These are phyloP conservation scores for Microtus ochrogaster DNA, from an alignment of 2,113 vertebrate genomes.

Conservation along the genomic window DNA sequence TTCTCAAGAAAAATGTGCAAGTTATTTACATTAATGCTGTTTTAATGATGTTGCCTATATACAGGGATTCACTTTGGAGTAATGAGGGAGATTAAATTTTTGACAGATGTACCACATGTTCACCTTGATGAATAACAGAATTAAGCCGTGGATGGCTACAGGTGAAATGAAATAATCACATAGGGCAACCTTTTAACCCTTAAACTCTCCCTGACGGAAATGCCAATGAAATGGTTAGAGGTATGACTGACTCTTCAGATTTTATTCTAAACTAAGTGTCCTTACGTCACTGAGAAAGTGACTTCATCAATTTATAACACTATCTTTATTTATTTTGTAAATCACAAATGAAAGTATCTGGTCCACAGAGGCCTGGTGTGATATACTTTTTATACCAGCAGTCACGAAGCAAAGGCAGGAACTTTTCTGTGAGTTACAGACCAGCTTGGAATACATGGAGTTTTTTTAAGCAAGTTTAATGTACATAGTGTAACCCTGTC, in stretches of 20 bases:
- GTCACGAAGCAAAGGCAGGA: neutral
- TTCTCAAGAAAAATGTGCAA: conserved; percentile 67
- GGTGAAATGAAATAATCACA: neutral
- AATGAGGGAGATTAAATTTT: conserved; percentile 23
- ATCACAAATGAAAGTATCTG: neutral
- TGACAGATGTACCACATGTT: conserved; percentile 39
- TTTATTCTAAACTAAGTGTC: conserved; percentile 49
- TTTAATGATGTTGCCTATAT: conserved; percentile 55
- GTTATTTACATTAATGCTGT: conserved; percentile 56
- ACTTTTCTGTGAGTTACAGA: neutral
- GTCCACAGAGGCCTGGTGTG: fast-evolving
- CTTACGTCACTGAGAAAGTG: neutral
- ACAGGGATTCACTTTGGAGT: conserved; percentile 57
- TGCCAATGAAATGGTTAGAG: neutral
- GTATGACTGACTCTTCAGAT: neutral
- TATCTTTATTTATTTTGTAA: neutral
- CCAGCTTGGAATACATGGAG: neutral
- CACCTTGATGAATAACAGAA: conserved; percentile 49
- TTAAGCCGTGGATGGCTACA: conserved; percentile 26
- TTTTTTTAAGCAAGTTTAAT: no score
- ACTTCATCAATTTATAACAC: neutral
- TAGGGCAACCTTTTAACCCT: neutral
- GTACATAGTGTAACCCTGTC: neutral
- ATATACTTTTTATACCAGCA: neutral
- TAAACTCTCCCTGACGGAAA: neutral